Percentiles rank a stretch among this genome's conserved stretches.
Evolutionary conservation across 2,888 invertebrate genomes (phyloP).

Genomic region (Ophioninae sp.): DNA sequence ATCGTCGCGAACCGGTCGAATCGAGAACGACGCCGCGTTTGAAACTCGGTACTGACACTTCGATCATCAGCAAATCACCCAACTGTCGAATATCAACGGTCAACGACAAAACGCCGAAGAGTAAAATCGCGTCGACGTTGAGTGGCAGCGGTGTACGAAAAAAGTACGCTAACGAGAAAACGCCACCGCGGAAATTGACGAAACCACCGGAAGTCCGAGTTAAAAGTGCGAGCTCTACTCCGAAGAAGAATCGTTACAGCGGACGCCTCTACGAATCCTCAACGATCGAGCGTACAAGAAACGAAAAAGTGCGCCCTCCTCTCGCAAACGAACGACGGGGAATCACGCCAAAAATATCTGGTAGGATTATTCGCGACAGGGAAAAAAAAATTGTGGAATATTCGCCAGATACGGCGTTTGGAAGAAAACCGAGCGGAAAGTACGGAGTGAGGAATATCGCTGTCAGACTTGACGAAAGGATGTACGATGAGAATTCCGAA

Average conservation of each 20-base stretch:
- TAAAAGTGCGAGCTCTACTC: slow-evolving; percentile 60
- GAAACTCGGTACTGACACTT: slow-evolving; percentile 61
- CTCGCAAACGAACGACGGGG: not conserved
- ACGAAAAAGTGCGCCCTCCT: not conserved
- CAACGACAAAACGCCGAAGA: slow-evolving; percentile 24
- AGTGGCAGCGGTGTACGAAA: not conserved
- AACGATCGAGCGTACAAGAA: slow-evolving; percentile 4
- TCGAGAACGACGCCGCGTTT: slow-evolving; percentile 7
- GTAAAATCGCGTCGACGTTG: not conserved
- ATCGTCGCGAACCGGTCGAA: not conserved
- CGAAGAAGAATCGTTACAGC: slow-evolving; percentile 42
- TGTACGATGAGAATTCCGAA: slow-evolving; percentile 68
- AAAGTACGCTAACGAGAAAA: not conserved
- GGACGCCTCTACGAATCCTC: slow-evolving; percentile 25
- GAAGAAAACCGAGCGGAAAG: slow-evolving; percentile 36
- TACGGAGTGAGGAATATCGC: slow-evolving; percentile 60
- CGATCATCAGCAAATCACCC: slow-evolving; percentile 75
- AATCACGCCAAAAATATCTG: not conserved
- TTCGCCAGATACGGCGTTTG: slow-evolving; percentile 41
- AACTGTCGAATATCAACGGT: slow-evolving; percentile 66
- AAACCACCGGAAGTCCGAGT: slow-evolving; percentile 5
- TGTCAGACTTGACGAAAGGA: slow-evolving; percentile 68
- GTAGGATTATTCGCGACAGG: not conserved
- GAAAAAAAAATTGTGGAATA: not conserved
- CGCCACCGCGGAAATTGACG: slow-evolving; percentile 2